phyloP scores from a whole-genome alignment of 2,888 invertebrate genomes.

The Bellardia bayeri region DNA sequence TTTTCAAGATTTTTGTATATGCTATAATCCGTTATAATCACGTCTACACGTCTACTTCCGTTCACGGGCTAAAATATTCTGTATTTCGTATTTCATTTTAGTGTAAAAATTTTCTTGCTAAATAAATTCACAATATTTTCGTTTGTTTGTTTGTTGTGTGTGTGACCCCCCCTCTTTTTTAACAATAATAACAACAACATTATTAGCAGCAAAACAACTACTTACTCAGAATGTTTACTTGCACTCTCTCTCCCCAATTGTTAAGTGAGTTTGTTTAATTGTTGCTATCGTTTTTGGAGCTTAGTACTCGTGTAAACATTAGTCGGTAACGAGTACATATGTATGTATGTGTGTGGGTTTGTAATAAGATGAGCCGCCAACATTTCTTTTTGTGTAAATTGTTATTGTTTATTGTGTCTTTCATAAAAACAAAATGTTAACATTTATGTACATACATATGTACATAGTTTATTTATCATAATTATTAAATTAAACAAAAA shows the following conservation, averaged over 20 bases:
- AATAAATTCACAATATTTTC: constrained; percentile 53
- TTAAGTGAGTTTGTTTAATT: constrained; percentile 36
- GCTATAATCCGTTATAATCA: constrained; percentile 39
- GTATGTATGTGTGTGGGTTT: neutral
- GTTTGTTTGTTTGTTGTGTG: constrained; percentile 7
- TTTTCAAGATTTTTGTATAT: neutral
- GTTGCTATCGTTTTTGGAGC: neutral
- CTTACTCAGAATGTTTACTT: constrained; percentile 41
- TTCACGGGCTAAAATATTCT: constrained; percentile 61
- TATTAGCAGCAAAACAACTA: constrained; percentile 14
- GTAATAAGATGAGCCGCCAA: constrained; percentile 4
- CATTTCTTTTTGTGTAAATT: constrained; percentile 35
- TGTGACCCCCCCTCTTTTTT: constrained; percentile 8
- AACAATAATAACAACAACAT: constrained; percentile 20
- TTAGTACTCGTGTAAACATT: constrained; percentile 32
- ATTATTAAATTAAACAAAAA: neutral
- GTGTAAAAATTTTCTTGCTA: constrained; percentile 60
- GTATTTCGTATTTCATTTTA: constrained; percentile 39
- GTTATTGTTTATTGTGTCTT: constrained; percentile 1
- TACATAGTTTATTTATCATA: constrained; percentile 6
- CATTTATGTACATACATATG: constrained; percentile 18
- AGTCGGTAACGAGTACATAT: neutral
- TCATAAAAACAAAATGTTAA: constrained; percentile 42
- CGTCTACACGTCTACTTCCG: constrained; percentile 63
- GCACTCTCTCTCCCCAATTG: constrained; percentile 46